A percentile compares a stretch with the other conserved stretches of the same genome.
Evolutionary conservation across 2,888 invertebrate species (phyloP).

Genomic region (Argynnis bischoffii): DNA sequence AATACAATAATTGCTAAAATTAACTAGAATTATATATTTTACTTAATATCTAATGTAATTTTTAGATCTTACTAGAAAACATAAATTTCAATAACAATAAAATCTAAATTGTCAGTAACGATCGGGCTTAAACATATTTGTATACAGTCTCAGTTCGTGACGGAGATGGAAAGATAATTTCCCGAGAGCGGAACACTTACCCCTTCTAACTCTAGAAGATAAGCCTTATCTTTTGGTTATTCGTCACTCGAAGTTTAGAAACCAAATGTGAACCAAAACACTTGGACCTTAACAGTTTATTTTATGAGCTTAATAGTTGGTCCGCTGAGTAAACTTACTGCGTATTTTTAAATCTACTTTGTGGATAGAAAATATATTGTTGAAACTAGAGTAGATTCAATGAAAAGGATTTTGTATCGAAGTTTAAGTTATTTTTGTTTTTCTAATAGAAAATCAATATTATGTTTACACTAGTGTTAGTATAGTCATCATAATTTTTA

Average conservation of each 20-base stretch:
- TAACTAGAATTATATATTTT: no score
- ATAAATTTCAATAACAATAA: not conserved
- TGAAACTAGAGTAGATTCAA: not conserved
- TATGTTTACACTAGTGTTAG: no score
- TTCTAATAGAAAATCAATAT: no score
- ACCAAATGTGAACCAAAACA: not conserved
- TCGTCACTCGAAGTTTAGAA: slow-evolving; percentile 7
- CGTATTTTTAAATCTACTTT: slow-evolving; percentile 5
- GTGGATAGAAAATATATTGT: not conserved
- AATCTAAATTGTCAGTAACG: slow-evolving; percentile 14
- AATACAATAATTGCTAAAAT: no score
- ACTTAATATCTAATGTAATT: not conserved
- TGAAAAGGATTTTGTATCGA: no score
- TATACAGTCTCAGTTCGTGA: slow-evolving; percentile 18
- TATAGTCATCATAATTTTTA: no score
- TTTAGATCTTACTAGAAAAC: not conserved
- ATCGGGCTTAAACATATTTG: slow-evolving; percentile 21
- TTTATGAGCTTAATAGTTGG: slow-evolving; percentile 11
- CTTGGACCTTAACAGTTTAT: not conserved
- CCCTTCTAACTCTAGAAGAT: slow-evolving; percentile 10
- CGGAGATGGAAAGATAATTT: slow-evolving; percentile 31
- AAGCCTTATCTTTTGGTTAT: slow-evolving; percentile 12
- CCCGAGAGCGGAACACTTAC: slow-evolving; percentile 26
- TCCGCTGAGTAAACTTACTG: not conserved
- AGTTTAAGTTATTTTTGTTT: no score